These are phyloP conservation scores for Pipa parva DNA, from an alignment of 2,113 vertebrate genomes.

Conservation along the genomic window DNA sequence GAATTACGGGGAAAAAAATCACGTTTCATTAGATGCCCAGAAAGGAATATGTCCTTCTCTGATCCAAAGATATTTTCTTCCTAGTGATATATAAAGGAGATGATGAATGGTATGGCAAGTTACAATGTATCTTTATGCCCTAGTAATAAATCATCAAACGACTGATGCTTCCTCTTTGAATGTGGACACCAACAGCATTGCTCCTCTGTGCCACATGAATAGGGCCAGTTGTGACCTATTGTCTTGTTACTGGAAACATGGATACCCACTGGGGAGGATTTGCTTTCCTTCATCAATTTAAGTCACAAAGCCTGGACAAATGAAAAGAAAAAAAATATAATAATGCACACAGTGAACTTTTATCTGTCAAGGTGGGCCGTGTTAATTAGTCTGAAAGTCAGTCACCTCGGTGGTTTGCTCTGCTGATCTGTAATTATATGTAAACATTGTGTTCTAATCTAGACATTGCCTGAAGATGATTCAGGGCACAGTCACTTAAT, in stretches of 20 bases:
- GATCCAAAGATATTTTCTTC: slow-evolving; percentile 30
- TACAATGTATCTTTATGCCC: slow-evolving; percentile 24
- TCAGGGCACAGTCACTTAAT: background rate
- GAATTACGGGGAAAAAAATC: slow-evolving; percentile 33
- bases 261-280: background rate
- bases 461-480: background rate
- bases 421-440: background rate
- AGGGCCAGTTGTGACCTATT: slow-evolving; percentile 11
- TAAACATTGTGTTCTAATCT: background rate
- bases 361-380: background rate
- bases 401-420: background rate
- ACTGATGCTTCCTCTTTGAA: slow-evolving; percentile 6
- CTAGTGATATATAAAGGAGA: slow-evolving; percentile 20
- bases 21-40: slow-evolving; percentile 26
- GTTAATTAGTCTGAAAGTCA: slow-evolving; percentile 4
- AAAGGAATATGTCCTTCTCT: slow-evolving; percentile 27
- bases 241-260: slow-evolving; percentile 6
- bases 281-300: slow-evolving; percentile 8
- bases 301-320: background rate
- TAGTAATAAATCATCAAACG: slow-evolving; percentile 29
- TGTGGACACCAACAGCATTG: background rate
- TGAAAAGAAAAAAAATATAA: too few relatives aligned
- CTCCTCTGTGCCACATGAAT: slow-evolving; percentile 12
- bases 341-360: background rate
- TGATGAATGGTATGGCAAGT: slow-evolving; percentile 26